Conservation (phyloP, 1,140 invertebrate genomes). For the Pseudomyrmex sp. region DNA sequence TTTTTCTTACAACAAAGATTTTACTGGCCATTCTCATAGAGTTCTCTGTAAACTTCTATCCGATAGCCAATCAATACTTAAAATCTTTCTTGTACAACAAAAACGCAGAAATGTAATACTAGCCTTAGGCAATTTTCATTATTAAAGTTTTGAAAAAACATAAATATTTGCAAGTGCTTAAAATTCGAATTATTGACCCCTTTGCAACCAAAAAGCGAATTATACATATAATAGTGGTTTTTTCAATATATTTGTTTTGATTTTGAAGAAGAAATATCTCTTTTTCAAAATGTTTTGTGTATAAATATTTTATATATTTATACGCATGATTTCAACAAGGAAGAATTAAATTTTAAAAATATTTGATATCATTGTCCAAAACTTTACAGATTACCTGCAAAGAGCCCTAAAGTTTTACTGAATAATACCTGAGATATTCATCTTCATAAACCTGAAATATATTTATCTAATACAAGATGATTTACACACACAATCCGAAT, state of each 20-base stretch:
- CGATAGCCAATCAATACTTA: no score
- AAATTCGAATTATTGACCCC: no score
- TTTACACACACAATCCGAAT: constrained; percentile 25
- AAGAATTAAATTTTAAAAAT: constrained; percentile 1
- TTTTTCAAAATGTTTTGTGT: background rate
- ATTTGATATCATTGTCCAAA: constrained; percentile 20
- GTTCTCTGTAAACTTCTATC: background rate
- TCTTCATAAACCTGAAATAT: constrained; percentile 49
- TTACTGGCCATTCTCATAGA: background rate
- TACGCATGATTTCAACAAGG: constrained; percentile 15
- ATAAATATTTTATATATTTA: background rate
- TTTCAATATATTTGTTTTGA: constrained; percentile 3
- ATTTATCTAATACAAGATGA: constrained; percentile 36
- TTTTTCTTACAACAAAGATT: background rate
- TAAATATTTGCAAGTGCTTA: no score
- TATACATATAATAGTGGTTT: background rate
- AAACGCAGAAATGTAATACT: no score
- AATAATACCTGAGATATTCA: constrained; percentile 62
- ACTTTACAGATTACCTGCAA: background rate
- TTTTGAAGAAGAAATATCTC: background rate
- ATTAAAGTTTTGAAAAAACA: no score
- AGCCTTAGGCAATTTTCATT: no score
- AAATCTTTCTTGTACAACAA: no score
- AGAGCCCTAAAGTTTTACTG: constrained; percentile 42
- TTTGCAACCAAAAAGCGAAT: no score